Percentiles rank a stretch among this genome's conserved stretches.
Conservation (phyloP, 35 echinoderm and acorn worm species). For the Acanthaster planci region DNA sequence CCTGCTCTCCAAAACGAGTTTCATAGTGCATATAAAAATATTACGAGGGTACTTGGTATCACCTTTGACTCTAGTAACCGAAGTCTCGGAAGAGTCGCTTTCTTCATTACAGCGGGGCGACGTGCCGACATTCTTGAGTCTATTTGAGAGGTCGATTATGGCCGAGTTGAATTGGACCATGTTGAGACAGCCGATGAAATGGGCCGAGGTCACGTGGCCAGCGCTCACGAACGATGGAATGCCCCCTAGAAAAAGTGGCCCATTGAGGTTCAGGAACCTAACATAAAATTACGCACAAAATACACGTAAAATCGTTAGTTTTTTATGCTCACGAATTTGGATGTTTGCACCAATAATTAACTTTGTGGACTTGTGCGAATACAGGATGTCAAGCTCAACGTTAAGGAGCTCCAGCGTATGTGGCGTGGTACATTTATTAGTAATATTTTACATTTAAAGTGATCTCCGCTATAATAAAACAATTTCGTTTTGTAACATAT, state of each 20-base stretch:
- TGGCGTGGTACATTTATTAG: too few species aligned
- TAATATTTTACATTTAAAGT: too few species aligned
- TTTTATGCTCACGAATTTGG: too few species aligned
- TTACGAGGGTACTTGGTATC: too few species aligned
- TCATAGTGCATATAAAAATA: not conserved
- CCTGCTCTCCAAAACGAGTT: too few species aligned
- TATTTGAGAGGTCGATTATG: not conserved
- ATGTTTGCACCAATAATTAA: too few species aligned
- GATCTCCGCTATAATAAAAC: too few species aligned
- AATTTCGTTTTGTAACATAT: too few species aligned
- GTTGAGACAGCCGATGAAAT: not conserved
- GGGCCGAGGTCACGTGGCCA: not conserved
- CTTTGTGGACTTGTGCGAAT: too few species aligned
- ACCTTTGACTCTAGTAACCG: not conserved
- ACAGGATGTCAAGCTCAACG: too few species aligned
- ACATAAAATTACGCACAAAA: not conserved
- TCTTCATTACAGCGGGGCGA: not conserved
- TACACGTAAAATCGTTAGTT: too few species aligned
- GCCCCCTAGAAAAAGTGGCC: slow-evolving; percentile 5
- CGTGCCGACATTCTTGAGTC: slow-evolving; percentile 25
- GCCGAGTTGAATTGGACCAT: not conserved
- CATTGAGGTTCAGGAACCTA: slow-evolving; percentile 1
- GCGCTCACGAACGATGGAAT: not conserved
- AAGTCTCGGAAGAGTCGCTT: not conserved
- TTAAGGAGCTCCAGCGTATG: too few species aligned